phyloP scores from a whole-genome alignment of 2,888 invertebrate genomes.

The Monopis laevigella region DNA sequence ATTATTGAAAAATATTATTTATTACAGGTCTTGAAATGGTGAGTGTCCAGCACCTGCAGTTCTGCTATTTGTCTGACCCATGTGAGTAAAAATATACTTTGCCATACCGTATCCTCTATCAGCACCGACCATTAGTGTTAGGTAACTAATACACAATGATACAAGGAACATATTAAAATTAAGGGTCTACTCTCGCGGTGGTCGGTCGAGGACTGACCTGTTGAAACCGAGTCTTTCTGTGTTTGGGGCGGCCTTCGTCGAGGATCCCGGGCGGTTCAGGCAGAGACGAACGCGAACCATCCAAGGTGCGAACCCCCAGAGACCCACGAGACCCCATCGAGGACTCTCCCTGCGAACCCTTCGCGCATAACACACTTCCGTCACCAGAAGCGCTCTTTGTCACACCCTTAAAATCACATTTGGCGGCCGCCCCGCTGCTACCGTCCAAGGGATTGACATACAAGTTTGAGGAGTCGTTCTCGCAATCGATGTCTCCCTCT shows the following conservation, averaged over 20 bases:
- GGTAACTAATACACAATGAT: too few species aligned
- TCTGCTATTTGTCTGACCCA: too few species aligned
- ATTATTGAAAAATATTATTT: too few species aligned
- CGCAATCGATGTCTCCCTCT: conserved; percentile 79
- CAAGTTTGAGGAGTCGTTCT: conserved; percentile 81
- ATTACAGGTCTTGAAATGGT: too few species aligned
- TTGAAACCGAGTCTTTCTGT: conserved; percentile 87
- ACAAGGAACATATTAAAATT: too few species aligned
- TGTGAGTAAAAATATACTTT: too few species aligned
- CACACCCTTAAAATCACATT: conserved; percentile 66
- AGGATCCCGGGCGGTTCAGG: conserved; percentile 62
- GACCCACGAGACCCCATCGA: conserved; percentile 55
- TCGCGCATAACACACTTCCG: conserved; percentile 72
- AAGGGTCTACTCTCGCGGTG: too few species aligned
- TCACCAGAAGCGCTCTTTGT: conserved; percentile 86
- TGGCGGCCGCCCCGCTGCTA: conserved; percentile 51
- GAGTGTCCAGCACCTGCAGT: too few species aligned
- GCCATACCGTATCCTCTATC: too few species aligned
- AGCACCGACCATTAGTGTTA: too few species aligned
- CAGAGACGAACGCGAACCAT: conserved; percentile 54
- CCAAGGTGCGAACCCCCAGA: conserved; percentile 39
- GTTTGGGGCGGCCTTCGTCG: conserved; percentile 73
- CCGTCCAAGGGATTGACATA: conserved; percentile 89
- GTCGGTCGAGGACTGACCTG: conserved; percentile 63
- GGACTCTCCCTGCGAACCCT: conserved; percentile 63